Evolutionary conservation across 2,113 vertebrate species (phyloP).

Genomic region (Xenus cinereus): DNA sequence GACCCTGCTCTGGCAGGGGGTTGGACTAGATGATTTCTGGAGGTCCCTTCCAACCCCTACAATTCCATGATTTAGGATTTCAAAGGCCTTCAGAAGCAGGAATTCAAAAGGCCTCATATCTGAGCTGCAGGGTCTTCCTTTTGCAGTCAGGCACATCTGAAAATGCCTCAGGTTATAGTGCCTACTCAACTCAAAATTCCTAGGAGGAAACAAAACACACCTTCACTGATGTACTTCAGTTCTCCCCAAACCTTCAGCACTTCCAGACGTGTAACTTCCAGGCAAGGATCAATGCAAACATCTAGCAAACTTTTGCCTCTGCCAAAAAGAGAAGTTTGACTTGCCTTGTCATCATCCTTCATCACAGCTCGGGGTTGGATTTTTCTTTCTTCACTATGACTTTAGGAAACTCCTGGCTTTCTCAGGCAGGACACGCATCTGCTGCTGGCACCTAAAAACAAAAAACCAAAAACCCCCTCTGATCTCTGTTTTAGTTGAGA

Average conservation of each 20-base stretch:
- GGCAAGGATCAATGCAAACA: rapidly evolving
- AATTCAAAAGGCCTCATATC: background rate
- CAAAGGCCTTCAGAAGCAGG: background rate
- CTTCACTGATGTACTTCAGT: background rate
- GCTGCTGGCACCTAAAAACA: background rate
- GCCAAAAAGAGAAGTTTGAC: background rate
- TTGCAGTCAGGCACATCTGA: background rate
- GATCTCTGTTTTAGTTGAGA: background rate
- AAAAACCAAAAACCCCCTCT: rapidly evolving
- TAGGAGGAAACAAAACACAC: background rate
- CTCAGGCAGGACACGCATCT: background rate
- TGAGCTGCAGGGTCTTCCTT: background rate
- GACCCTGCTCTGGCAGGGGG: no score
- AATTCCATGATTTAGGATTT: no score
- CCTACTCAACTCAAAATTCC: background rate
- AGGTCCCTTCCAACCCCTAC: no score
- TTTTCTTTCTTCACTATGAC: background rate
- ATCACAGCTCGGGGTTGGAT: rapidly evolving
- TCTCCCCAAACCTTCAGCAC: background rate
- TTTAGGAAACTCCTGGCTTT: background rate
- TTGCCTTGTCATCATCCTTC: background rate
- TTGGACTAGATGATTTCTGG: no score
- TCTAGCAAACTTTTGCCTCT: background rate
- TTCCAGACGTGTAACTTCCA: background rate
- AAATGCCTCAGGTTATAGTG: background rate